Evolutionary conservation across 2,113 vertebrate genomes (phyloP).

Genomic region (Malurus cyaneus): DNA sequence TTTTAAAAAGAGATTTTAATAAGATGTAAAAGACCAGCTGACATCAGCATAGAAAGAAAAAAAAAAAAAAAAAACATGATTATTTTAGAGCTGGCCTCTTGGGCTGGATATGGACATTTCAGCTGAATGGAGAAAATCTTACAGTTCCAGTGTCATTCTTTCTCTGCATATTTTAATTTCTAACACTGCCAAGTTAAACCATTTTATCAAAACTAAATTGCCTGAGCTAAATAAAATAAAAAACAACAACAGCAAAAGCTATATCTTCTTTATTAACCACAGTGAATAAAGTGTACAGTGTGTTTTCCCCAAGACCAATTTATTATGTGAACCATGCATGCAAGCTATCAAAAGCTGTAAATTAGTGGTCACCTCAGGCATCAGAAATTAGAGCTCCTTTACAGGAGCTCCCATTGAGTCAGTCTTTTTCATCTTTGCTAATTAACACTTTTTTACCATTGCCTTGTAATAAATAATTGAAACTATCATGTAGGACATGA

Average conservation of each 20-base stretch:
- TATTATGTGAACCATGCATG: constrained; percentile 39
- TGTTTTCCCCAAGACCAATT: constrained; percentile 46
- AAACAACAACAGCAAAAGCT: not conserved
- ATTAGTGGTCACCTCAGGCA: constrained; percentile 69
- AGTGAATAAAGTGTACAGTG: not conserved
- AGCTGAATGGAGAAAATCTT: not conserved
- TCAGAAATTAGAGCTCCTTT: constrained; percentile 49
- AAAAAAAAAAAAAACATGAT: not conserved
- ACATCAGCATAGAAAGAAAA: not conserved
- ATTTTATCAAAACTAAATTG: not conserved
- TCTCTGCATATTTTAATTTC: not conserved
- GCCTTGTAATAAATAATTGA: constrained; percentile 69
- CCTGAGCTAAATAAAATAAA: not conserved
- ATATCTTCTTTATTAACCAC: constrained; percentile 5
- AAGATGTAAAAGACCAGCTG: not conserved
- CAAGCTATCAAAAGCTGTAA: constrained; percentile 67
- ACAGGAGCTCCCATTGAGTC: constrained; percentile 61
- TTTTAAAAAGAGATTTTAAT: not conserved
- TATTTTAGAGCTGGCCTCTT: not conserved
- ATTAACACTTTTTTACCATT: constrained; percentile 66
- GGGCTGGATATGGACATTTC: not conserved
- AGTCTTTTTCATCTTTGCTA: constrained; percentile 68
- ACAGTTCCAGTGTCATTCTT: not conserved
- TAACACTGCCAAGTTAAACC: not conserved
- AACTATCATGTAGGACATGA: constrained; percentile 57